phyloP scores from a whole-genome alignment of 2,113 vertebrate species.

The Zapornia atra region DNA sequence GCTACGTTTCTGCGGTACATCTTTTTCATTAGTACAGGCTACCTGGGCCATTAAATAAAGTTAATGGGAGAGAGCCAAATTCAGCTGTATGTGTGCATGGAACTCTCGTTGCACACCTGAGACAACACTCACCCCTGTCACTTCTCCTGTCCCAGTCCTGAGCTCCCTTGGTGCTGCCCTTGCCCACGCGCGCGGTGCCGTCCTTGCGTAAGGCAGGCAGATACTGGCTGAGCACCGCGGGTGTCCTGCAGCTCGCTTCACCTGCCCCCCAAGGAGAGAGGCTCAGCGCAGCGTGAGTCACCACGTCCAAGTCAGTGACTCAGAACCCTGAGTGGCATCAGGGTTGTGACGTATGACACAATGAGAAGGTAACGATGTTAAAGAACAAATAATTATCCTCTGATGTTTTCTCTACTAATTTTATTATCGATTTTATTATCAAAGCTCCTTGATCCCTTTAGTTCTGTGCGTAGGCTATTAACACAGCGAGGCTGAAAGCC shows the following conservation, averaged over 20 bases:
- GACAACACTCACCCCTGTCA: fast-evolving
- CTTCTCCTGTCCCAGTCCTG: neutral
- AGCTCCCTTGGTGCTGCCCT: neutral
- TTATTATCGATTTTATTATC: neutral
- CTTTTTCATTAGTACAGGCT: neutral
- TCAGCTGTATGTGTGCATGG: neutral
- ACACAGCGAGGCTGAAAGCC: neutral
- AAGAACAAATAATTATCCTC: neutral
- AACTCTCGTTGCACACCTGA: neutral
- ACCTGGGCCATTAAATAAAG: neutral
- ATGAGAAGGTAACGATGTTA: neutral
- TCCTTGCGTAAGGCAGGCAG: neutral
- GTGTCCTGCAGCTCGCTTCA: neutral
- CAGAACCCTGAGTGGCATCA: neutral
- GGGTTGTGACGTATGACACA: fast-evolving
- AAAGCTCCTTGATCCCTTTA: neutral
- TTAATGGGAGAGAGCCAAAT: neutral
- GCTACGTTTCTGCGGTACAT: fast-evolving
- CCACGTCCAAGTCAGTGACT: neutral
- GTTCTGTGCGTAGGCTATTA: neutral
- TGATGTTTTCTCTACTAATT: neutral
- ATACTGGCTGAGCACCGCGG: neutral
- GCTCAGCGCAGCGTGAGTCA: neutral
- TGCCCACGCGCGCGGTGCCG: neutral
- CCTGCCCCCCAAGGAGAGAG: neutral